Base-by-base conservation (phyloP, 2,113 vertebrate species). In the Acanthochromis polyacanthus region DNA sequence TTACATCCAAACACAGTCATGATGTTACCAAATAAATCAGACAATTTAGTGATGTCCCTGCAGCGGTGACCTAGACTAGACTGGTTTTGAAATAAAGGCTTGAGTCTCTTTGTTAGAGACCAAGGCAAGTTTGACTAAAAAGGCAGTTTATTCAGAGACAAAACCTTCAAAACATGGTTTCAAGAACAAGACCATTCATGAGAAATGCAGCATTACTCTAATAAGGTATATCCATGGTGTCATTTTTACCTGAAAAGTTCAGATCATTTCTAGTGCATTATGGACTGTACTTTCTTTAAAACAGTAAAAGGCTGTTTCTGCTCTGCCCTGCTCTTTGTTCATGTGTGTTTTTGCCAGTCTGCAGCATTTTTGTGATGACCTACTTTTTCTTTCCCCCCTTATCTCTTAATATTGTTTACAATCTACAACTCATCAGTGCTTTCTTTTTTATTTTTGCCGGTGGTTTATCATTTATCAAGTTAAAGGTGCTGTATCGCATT, bases 401-500 rank as follows among this genome's bases (percentile, higher is more conserved):
- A n/a, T 22, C 16, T 64, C 60, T 71, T 52, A 51, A 67, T 67
- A 52, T 28, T 80, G 46, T 84, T 80, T 75, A 65, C 32, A 53
- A 38, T 64, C 4, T 43, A 20, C 25, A 65, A 6, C 36, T 71
- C 30, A 36, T 32, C 65, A 79, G 22, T 28, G 36, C 64, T 71
- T 57, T 30, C 45, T 55, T 48, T 66, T 61, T 57, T 57, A 17
- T 62, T 59, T 67, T 72, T 7, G 32, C 32, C 9, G 2, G 45
- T 36, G 15, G 51, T 51, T 65, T 16, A 51, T 68, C 51, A 70
- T 75, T 78, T 66, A 80, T 81, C 74, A 73, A n/a, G 19, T 70
- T 57, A 51, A 73, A 55, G 45, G 36, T 61, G 32, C 68, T 38
- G 9, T 55, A 40, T 58, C 69, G 23, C n/a, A 3, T 70, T 51